phyloP scores from a whole-genome alignment of 2,888 invertebrate species.

The Zonitis immaculata region DNA sequence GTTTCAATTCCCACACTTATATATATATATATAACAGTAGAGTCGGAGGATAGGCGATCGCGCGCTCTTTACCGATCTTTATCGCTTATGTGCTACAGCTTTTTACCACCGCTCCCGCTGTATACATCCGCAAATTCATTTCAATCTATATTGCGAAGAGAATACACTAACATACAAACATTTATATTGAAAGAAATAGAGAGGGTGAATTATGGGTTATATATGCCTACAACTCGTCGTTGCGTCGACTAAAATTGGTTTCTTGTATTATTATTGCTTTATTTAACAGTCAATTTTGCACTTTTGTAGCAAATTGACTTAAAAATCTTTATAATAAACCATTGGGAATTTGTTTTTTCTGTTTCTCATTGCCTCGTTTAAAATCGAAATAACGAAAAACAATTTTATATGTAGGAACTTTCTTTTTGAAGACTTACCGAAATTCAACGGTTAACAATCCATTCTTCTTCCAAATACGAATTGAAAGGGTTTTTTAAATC shows the following conservation, averaged over 20 bases:
- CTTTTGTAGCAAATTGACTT: slow-evolving; percentile 17
- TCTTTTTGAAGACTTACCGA: neutral
- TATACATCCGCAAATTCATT: slow-evolving; percentile 27
- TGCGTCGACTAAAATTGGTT: slow-evolving; percentile 22
- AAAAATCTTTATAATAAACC: slow-evolving; percentile 5
- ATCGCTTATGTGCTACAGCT: slow-evolving; percentile 36
- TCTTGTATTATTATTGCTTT: slow-evolving; percentile 17
- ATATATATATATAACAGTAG: slow-evolving; percentile 41
- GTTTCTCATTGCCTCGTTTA: too few species aligned
- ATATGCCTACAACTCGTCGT: neutral
- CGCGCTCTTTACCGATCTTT: slow-evolving; percentile 34
- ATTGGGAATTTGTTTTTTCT: too few species aligned
- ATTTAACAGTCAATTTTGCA: slow-evolving; percentile 23
- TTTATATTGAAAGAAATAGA: neutral
- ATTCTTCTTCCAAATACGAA: neutral
- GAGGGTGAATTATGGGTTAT: slow-evolving; percentile 5
- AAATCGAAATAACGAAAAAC: too few species aligned
- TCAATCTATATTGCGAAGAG: slow-evolving; percentile 2
- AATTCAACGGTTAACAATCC: slow-evolving; percentile 1
- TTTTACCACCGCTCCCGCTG: slow-evolving; percentile 36
- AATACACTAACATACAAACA: neutral
- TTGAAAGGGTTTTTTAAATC: slow-evolving; percentile 1
- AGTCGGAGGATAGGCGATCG: too few species aligned
- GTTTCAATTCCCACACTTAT: slow-evolving; percentile 48
- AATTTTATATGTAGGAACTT: too few species aligned